phyloP scores from a whole-genome alignment of 2,888 invertebrate genomes.

The Prenolepis imparis region DNA sequence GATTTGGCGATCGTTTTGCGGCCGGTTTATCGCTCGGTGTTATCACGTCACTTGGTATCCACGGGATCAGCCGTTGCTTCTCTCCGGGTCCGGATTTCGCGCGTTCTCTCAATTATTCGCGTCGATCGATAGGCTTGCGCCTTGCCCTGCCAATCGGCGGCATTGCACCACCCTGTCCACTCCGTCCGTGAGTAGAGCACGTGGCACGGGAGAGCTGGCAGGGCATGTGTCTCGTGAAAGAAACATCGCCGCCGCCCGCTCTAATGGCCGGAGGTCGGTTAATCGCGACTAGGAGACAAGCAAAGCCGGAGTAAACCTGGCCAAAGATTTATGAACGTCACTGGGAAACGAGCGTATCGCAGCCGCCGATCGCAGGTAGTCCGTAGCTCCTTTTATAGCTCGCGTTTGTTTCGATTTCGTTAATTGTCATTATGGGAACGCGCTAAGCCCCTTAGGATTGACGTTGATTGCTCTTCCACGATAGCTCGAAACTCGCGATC shows the following conservation, averaged over 20 bases:
- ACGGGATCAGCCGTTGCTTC: background rate
- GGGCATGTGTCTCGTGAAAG: constrained; percentile 72
- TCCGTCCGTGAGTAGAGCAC: constrained; percentile 35
- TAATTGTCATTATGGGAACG: constrained; percentile 44
- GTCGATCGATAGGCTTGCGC: constrained; percentile 61
- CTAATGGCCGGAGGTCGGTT: constrained; percentile 69
- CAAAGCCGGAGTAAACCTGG: constrained; percentile 69
- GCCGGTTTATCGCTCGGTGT: constrained; percentile 42
- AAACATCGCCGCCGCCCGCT: constrained; percentile 64
- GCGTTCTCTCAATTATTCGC: constrained; percentile 69
- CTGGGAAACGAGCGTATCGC: constrained; percentile 11
- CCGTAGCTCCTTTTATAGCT: constrained; percentile 13
- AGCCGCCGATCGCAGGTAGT: background rate
- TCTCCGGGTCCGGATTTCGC: constrained; percentile 53
- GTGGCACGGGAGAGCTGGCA: constrained; percentile 63
- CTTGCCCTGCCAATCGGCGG: constrained; percentile 47
- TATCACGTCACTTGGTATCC: constrained; percentile 38
- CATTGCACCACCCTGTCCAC: constrained; percentile 8
- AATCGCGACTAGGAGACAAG: constrained; percentile 71
- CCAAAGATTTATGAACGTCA: constrained; percentile 68
- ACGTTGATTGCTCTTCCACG: background rate
- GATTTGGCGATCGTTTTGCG: constrained; percentile 40
- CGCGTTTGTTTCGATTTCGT: constrained; percentile 29
- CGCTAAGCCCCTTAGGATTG: constrained; percentile 5
- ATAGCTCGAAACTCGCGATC: background rate